Conservation (phyloP, 2,797 vertebrate genomes). For the Anguilla pacifica region DNA sequence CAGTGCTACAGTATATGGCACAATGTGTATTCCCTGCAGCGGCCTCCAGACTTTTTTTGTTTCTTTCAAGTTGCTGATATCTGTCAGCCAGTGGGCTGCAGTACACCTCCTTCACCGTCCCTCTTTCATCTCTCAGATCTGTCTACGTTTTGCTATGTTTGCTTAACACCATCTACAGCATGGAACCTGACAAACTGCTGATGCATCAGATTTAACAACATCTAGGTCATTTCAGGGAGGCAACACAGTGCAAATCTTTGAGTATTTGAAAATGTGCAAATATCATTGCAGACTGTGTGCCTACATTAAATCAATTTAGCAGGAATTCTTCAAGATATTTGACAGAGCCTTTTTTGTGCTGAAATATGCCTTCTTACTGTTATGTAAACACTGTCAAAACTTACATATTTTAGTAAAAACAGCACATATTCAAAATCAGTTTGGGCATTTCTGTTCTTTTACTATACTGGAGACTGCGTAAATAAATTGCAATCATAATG, state of each 20-base stretch:
- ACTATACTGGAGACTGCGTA: not conserved
- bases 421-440: not conserved
- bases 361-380: not conserved
- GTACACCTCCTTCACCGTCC: not conserved
- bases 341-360: not conserved
- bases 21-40: not conserved
- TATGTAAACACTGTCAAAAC: not conserved
- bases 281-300: not conserved
- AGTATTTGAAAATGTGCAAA: not conserved
- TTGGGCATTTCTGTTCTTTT: not conserved
- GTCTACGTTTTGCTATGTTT: not conserved
- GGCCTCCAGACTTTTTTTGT: not conserved
- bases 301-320: conserved; percentile 3
- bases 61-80: not conserved
- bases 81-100: not conserved
- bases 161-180: conserved; percentile 9
- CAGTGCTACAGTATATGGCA: conserved; percentile 9
- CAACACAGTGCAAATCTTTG: not conserved
- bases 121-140: conserved; percentile 24
- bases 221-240: conserved; percentile 18
- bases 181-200: conserved; percentile 15
- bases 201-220: conserved; percentile 24
- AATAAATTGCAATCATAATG: conserved; percentile 16
- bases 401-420: not conserved
- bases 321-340: not conserved